phyloP scores from a whole-genome alignment of 2,797 vertebrate genomes.

The Martes flavigula region DNA sequence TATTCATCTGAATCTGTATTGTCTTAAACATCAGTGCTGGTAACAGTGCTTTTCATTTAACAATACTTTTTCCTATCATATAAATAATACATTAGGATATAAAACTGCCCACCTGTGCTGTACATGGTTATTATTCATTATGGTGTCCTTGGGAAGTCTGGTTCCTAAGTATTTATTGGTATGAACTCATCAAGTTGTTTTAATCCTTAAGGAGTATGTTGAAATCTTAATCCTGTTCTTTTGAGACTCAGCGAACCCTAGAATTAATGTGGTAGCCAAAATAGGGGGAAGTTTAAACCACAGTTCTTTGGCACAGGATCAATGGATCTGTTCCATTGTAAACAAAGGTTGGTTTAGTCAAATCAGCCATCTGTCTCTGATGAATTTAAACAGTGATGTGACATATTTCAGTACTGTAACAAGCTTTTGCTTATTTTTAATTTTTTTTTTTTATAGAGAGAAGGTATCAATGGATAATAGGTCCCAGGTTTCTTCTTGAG shows the following conservation, averaged over 20 bases:
- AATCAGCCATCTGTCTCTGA: conserved; percentile 78
- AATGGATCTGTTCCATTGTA: conserved; percentile 77
- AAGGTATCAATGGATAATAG: conserved; percentile 36
- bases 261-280: conserved; percentile 60
- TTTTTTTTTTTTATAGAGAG: conserved; percentile 22
- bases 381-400: conserved; percentile 60
- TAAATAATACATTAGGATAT: not conserved
- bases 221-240: conserved; percentile 28
- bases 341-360: conserved; percentile 80
- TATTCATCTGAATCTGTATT: not conserved
- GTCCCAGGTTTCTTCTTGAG: not conserved
- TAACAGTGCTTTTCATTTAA: not conserved
- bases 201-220: not conserved
- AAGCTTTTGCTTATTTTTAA: conserved; percentile 61
- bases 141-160: not conserved
- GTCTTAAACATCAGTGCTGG: not conserved
- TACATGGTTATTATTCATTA: not conserved
- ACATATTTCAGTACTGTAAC: conserved; percentile 53
- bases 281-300: conserved; percentile 18
- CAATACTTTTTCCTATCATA: not conserved
- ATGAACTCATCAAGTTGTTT: not conserved
- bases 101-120: not conserved
- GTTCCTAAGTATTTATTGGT: not conserved
- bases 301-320: conserved; percentile 60
- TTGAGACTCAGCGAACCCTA: not conserved